These are phyloP conservation scores for Phoxinus phoxinus DNA, from an alignment of 2,113 vertebrate genomes.

Conservation along the genomic window DNA sequence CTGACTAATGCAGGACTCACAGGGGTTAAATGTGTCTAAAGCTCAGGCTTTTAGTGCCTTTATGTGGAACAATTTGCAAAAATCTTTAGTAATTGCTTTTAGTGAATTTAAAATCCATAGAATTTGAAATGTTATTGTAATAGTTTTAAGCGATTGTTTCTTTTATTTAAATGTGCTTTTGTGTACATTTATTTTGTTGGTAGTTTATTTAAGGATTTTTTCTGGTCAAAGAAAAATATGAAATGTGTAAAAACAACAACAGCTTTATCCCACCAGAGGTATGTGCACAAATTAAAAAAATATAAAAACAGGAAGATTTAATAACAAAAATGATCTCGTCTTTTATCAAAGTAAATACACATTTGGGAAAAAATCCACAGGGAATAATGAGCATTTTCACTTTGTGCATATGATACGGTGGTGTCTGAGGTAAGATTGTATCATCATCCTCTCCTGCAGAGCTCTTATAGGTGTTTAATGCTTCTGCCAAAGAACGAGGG, in stretches of 20 bases:
- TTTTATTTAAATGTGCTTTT: too few relatives aligned
- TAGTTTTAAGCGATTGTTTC: too few relatives aligned
- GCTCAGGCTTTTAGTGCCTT: neutral
- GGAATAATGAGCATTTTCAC: neutral
- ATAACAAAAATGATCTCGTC: neutral
- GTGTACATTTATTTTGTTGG: too few relatives aligned
- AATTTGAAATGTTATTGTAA: too few relatives aligned
- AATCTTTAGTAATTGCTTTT: neutral
- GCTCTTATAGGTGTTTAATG: slow-evolving; percentile 16
- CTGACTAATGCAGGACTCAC: neutral
- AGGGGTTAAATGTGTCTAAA: neutral
- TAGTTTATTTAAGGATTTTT: too few relatives aligned
- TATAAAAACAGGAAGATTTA: neutral
- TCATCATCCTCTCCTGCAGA: neutral
- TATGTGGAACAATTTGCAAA: neutral
- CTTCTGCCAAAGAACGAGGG: slow-evolving; percentile 5
- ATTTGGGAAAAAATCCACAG: neutral
- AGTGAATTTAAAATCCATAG: too few relatives aligned
- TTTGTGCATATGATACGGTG: neutral
- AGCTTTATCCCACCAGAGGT: neutral
- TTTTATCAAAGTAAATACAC: neutral
- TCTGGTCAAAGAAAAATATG: too few relatives aligned
- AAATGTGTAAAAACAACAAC: too few relatives aligned
- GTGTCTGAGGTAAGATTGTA: neutral
- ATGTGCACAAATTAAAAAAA: neutral